Percentiles rank a stretch among this genome's conserved stretches.
These are phyloP conservation scores for Popillia japonica DNA, from an alignment of 1,140 invertebrate species.

Conservation along the genomic window DNA sequence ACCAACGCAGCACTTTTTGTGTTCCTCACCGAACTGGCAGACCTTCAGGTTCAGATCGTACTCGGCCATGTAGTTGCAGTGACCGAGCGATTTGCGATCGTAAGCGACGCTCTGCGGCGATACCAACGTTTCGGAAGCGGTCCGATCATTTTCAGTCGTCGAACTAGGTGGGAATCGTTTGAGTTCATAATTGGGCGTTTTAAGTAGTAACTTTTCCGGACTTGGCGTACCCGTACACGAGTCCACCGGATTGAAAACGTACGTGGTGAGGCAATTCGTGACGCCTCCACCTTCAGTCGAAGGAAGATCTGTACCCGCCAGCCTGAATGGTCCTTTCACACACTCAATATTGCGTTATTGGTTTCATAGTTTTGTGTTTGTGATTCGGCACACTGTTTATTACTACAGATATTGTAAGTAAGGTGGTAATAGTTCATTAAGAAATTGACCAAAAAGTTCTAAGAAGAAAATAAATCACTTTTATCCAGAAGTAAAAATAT, in stretches of 20 bases:
- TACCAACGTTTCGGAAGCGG: slow-evolving; percentile 34
- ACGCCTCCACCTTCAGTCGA: slow-evolving; percentile 51
- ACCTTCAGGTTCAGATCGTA: slow-evolving; percentile 55
- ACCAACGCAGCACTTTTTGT: slow-evolving; percentile 55
- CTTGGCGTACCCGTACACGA: slow-evolving; percentile 57
- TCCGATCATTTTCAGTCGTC: background rate
- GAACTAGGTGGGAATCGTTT: background rate
- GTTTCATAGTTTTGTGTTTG: background rate
- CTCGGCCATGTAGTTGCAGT: slow-evolving; percentile 52
- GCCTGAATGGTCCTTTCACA: slow-evolving; percentile 48
- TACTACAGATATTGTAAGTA: background rate
- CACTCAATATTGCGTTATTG: background rate
- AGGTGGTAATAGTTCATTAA: too few relatives aligned
- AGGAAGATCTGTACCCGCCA: slow-evolving; percentile 55
- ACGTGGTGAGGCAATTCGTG: slow-evolving; percentile 57
- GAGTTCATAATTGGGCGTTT: slow-evolving; percentile 21
- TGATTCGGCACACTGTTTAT: background rate
- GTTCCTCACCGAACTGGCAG: slow-evolving; percentile 50
- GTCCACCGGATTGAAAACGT: slow-evolving; percentile 59
- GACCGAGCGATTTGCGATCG: slow-evolving; percentile 45
- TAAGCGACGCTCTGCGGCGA: slow-evolving; percentile 39
- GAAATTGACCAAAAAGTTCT: too few relatives aligned
- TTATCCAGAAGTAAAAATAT: too few relatives aligned
- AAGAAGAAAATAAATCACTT: too few relatives aligned
- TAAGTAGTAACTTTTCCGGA: slow-evolving; percentile 51